Base-by-base conservation (phyloP, 2,797 vertebrate species). In the Sorex maritimensis region DNA sequence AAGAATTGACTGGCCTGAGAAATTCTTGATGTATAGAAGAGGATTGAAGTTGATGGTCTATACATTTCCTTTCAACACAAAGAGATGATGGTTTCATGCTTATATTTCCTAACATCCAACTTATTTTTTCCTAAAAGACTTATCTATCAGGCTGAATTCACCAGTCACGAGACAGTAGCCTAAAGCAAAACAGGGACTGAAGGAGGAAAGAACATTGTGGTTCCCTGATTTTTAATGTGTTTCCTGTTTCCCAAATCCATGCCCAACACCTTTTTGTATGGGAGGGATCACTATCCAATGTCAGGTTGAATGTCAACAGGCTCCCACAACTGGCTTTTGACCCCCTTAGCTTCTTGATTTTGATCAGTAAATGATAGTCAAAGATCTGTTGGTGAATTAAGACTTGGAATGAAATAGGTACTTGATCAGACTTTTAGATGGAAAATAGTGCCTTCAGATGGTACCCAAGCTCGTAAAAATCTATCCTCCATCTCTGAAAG, bases 401-500 rank as follows among this genome's bases (percentile, higher is more conserved):
- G 49, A 81, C 23, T 69, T 68, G 17, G 61, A 82, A 71, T 55
- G 72, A 88, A 78, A 75, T 28, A 72, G 0, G 2, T 58, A 58
- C 17, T 90, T 11, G 58, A 63, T 75, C 72, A 55, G 77, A 72
- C 49, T 52, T 52, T 44, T 87, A 30, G 6, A 81, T 86, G 81
- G 72, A 88, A 82, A 72, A 52, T 81, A 73, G 79, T 81, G 13
- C 73, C 86, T 95, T 90, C 19, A 26, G 17, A 17, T 61, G 78
- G 10, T 28, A 73, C 30, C 6, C 14, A 69, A 23, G 26, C 14
- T 81, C 52, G 6, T 71, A 44, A 91, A 82, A 67, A 46, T 84
- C 63, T 78, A 24, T 61, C n/a, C 38, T 26, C 30, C 26, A 8
- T 24, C 46, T 91, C 74, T 80, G 84, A 91, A 83, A 69, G 49